phyloP scores from a whole-genome alignment of 2,113 vertebrate species.

The Andinoacara biseriatus region DNA sequence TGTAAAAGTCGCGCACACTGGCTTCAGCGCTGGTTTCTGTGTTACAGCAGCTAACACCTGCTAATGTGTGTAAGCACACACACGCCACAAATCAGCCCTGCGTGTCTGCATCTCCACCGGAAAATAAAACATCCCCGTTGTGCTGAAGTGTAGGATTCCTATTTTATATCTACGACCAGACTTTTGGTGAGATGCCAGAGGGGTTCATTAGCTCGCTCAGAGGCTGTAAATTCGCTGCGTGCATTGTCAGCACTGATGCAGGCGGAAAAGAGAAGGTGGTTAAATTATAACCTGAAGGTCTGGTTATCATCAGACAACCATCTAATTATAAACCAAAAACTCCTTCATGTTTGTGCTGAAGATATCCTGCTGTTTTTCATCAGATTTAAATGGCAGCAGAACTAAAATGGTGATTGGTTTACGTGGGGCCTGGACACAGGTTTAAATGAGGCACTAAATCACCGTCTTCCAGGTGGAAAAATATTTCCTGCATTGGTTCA shows the following conservation, averaged over 20 bases:
- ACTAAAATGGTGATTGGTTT: background rate
- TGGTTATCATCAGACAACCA: background rate
- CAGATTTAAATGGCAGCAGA: background rate
- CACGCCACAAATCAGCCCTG: background rate
- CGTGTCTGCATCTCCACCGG: slow-evolving; percentile 37
- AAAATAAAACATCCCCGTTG: slow-evolving; percentile 65
- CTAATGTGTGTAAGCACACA: slow-evolving; percentile 1
- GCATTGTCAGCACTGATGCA: slow-evolving; percentile 50
- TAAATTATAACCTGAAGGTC: slow-evolving; percentile 9
- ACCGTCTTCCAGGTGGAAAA: background rate
- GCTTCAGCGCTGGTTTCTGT: background rate
- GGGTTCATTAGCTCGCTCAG: slow-evolving; percentile 29
- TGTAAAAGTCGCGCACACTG: background rate
- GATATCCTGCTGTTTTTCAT: background rate
- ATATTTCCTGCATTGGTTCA: background rate
- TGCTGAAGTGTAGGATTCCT: slow-evolving; percentile 61
- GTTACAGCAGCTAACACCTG: slow-evolving; percentile 43
- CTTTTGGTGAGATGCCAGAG: slow-evolving; percentile 35
- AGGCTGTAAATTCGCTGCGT: slow-evolving; percentile 48
- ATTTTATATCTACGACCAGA: slow-evolving; percentile 46
- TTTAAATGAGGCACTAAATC: background rate
- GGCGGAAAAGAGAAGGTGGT: slow-evolving; percentile 23
- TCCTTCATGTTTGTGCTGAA: background rate
- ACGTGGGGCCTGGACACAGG: background rate
- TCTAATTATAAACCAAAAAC: background rate